Conservation (phyloP, 2,113 vertebrate species). For the Propithecus coquereli region DNA sequence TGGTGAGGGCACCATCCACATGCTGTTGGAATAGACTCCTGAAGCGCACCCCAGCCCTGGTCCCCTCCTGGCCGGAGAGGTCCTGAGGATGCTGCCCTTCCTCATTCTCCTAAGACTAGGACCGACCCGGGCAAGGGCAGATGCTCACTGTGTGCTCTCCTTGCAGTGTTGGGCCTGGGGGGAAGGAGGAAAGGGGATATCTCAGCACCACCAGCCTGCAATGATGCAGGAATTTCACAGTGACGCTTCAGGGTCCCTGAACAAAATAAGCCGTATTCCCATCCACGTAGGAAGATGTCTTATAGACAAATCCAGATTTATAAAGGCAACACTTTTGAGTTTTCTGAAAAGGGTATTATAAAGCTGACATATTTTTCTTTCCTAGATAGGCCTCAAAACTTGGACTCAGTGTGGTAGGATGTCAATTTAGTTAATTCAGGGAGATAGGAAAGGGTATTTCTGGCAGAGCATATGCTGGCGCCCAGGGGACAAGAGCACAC, state of each 20-base stretch:
- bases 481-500: not conserved
- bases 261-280: not conserved
- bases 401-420: not conserved
- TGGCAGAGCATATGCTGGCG: not conserved
- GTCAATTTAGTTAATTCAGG: not conserved
- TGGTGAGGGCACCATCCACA: too few species aligned
- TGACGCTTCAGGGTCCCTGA: not conserved
- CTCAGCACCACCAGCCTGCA: not conserved
- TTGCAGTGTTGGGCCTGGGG: fast-evolving
- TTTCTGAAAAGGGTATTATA: not conserved
- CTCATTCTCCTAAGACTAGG: not conserved
- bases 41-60: too few species aligned
- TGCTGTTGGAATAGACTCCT: fast-evolving
- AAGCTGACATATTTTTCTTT: not conserved
- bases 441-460: not conserved
- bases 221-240: fast-evolving
- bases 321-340: not conserved
- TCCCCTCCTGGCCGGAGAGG: not conserved
- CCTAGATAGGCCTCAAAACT: not conserved
- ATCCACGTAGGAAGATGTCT: not conserved
- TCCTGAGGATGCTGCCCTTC: not conserved
- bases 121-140: fast-evolving
- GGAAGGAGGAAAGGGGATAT: fast-evolving
- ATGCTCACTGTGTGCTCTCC: fast-evolving
- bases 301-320: not conserved